Base-by-base conservation (phyloP, 2,113 vertebrate genomes). In the Heterocephalus glaber region DNA sequence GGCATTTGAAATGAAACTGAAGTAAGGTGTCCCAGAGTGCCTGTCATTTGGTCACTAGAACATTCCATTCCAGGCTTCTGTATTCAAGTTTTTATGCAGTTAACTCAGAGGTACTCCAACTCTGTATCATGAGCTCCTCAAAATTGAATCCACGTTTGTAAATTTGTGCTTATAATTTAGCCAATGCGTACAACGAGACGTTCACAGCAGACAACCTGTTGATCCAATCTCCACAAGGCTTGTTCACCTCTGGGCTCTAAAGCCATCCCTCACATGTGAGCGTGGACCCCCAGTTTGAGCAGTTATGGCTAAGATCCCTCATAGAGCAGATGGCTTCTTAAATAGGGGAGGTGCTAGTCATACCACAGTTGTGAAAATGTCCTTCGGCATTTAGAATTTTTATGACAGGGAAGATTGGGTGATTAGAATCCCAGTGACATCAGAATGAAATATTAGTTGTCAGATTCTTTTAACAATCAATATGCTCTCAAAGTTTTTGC, bases 21-120 rank as follows among this genome's bases (percentile, higher is more conserved):
- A 19, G 56, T 58, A 20, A 74, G 58, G 19, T 30, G 63, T 28
- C 90, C 74, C 10, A 33, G 60, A 97, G 86, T 60, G 35, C 94
- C 93, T 93, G 74, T 95, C 97, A 93, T 65, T 0, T 20, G 33
- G 86, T 0, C 74, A 92, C 83, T 70, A 92, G 96, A 76, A 95
- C 81, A 24, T 96, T 95, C 90, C 56, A 0, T 91, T 95, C 66
- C 68, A 90, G 88, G 80, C 95, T 97, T 77, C 97, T 90, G 92
- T 97, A 89, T 98, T 97, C 97, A 98, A 98, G 97, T 97, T 98
- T 63, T 98, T 94, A 93, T 86, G 16, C 77, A 93, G 19, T 95
- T 94, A 98, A 97, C 95, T 97, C 94, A 95, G 97, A 97, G 96
- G 95, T 92, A 92, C n/a, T 97, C 97, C 96, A 60, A 41, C 79